Percentiles rank a stretch among this genome's conserved stretches.
Evolutionary conservation across 2,113 vertebrate genomes (phyloP).

Genomic region (Ceyx melanurus): DNA sequence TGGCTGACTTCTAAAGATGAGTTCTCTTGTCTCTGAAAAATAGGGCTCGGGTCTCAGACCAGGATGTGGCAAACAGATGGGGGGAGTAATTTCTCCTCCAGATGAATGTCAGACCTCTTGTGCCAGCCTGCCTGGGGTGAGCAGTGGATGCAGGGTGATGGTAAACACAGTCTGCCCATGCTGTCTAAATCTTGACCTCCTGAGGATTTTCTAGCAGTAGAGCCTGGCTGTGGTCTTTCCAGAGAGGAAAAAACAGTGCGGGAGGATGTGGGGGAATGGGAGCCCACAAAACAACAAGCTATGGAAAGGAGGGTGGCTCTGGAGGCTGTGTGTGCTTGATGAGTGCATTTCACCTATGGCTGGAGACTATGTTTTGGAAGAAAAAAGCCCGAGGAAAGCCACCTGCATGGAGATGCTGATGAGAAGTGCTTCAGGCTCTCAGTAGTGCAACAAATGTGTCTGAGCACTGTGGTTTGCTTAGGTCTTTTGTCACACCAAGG

Average conservation of each 20-base stretch:
- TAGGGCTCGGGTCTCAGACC: fast-evolving
- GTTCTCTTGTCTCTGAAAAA: background rate
- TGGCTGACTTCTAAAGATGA: background rate
- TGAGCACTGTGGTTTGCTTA: fast-evolving
- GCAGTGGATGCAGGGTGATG: background rate
- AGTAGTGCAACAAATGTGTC: background rate
- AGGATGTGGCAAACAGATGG: background rate
- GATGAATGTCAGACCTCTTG: too few relatives aligned
- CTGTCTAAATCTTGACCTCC: background rate
- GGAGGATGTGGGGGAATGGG: background rate
- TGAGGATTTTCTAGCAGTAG: background rate
- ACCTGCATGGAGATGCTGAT: background rate
- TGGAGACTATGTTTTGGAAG: background rate
- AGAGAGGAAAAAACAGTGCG: background rate
- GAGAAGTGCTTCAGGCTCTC: background rate
- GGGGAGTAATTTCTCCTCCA: background rate
- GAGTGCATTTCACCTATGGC: background rate
- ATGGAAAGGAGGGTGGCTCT: background rate
- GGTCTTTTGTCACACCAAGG: background rate
- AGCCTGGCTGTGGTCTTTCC: background rate
- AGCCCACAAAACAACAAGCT: background rate
- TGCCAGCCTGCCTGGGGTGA: background rate
- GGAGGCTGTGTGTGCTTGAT: background rate
- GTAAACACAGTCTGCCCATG: fast-evolving
- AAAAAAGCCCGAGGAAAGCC: background rate